Conservation (phyloP, 2,797 vertebrate species). For the Enteromius viviparus region DNA sequence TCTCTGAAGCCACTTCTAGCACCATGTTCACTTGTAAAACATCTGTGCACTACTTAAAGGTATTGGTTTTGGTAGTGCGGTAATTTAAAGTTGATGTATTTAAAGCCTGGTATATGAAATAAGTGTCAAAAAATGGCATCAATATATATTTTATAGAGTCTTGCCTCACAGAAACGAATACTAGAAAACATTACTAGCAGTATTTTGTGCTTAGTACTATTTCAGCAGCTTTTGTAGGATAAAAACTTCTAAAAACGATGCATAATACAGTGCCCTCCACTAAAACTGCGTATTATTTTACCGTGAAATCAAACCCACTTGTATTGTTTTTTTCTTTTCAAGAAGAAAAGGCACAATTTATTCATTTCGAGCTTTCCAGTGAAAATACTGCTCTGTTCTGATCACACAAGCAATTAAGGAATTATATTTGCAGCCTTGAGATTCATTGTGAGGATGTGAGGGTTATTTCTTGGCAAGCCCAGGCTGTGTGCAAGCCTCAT, state of each 20-base stretch:
- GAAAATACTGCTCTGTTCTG: constrained; percentile 37
- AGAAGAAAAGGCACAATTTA: constrained; percentile 17
- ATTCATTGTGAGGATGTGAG: constrained; percentile 41
- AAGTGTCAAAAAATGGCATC: neutral
- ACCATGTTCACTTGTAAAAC: neutral
- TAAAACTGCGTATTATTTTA: neutral
- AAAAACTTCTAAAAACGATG: no score
- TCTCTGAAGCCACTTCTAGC: neutral
- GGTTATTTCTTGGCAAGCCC: constrained; percentile 36
- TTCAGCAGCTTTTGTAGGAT: no score
- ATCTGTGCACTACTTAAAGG: neutral
- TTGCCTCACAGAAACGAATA: neutral
- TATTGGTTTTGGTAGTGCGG: neutral
- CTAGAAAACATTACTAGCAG: neutral
- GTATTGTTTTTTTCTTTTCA: neutral
- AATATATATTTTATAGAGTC: neutral
- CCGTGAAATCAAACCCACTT: constrained; percentile 31
- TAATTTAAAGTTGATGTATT: neutral
- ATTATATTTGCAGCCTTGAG: constrained; percentile 48
- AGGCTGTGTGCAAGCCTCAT: constrained; percentile 25
- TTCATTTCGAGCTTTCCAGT: constrained; percentile 31
- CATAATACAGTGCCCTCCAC: neutral
- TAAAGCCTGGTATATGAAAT: neutral
- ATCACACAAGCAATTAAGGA: constrained; percentile 28
- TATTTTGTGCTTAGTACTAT: neutral